These are phyloP conservation scores for Sussaba pulchella DNA, from an alignment of 2,888 invertebrate species.

Conservation along the genomic window DNA sequence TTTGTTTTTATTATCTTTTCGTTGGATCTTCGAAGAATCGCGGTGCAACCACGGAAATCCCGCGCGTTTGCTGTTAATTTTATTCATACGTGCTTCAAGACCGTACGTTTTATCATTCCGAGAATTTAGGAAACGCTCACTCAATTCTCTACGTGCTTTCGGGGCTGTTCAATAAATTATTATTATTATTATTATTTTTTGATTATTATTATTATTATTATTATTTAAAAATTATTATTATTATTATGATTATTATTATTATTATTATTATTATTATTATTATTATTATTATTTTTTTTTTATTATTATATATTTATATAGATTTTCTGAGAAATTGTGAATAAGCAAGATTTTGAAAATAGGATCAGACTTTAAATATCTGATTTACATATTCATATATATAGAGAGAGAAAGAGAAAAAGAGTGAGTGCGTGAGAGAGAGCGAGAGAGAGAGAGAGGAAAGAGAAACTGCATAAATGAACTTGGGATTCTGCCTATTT, in stretches of 20 bases:
- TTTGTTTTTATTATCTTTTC: slow-evolving; percentile 35
- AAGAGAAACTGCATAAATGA: too few species aligned
- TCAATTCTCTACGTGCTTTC: slow-evolving; percentile 34
- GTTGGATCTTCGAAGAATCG: slow-evolving; percentile 39
- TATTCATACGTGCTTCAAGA: slow-evolving; percentile 47
- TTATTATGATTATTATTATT: too few species aligned
- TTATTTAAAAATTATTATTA: neutral
- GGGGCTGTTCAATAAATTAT: neutral
- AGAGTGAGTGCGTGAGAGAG: too few species aligned
- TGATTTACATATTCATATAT: too few species aligned
- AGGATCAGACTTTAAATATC: too few species aligned
- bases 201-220: neutral
- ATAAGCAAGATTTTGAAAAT: too few species aligned
- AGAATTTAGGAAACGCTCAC: slow-evolving; percentile 31
- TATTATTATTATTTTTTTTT: too few species aligned
- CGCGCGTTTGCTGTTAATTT: slow-evolving; percentile 34
- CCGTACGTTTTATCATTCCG: slow-evolving; percentile 30
- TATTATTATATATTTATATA: too few species aligned
- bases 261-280: too few species aligned
- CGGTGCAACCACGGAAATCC: slow-evolving; percentile 44
- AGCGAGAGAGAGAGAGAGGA: too few species aligned
- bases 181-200: neutral
- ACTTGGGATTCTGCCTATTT: slow-evolving; percentile 67
- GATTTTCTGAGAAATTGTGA: too few species aligned
- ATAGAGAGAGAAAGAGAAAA: too few species aligned